Conservation (phyloP, 2,888 invertebrate genomes). For the Eupithecia vulgata region DNA sequence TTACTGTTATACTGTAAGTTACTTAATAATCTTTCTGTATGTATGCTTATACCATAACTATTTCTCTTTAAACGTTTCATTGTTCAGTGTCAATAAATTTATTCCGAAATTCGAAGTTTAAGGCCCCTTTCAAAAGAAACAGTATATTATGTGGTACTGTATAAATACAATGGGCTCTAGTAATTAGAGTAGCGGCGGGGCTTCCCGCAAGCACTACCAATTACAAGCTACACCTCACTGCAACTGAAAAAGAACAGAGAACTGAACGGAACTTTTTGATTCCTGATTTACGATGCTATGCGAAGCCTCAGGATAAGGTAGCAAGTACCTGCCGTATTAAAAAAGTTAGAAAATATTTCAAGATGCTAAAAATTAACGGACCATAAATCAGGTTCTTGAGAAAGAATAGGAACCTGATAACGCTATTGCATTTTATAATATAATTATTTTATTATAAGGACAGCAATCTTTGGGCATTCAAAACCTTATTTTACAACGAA, state of each 20-base stretch:
- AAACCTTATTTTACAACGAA: neutral
- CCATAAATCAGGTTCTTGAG: conserved; percentile 11
- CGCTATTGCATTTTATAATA: conserved; percentile 15
- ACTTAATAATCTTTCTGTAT: no score
- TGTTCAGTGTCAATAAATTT: no score
- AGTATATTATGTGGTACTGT: conserved; percentile 19
- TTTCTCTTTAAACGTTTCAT: no score
- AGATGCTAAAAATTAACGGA: conserved; percentile 13
- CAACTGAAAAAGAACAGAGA: conserved; percentile 41
- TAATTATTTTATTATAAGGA: neutral
- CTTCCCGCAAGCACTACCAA: conserved; percentile 44
- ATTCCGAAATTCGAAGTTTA: neutral
- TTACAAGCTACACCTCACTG: conserved; percentile 57
- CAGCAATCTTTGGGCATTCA: neutral
- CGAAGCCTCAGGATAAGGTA: conserved; percentile 12
- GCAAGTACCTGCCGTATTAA: conserved; percentile 15
- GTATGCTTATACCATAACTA: no score
- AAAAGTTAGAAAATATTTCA: conserved; percentile 18
- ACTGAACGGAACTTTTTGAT: conserved; percentile 24
- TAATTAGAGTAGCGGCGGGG: conserved; percentile 57
- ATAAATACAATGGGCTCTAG: conserved; percentile 48
- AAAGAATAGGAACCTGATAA: conserved; percentile 20
- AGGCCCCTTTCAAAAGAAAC: conserved; percentile 6
- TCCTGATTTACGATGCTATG: conserved; percentile 25
- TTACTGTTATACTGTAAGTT: no score